Evolutionary conservation across 1,140 invertebrate genomes (phyloP).

Genomic region (Physella acuta): DNA sequence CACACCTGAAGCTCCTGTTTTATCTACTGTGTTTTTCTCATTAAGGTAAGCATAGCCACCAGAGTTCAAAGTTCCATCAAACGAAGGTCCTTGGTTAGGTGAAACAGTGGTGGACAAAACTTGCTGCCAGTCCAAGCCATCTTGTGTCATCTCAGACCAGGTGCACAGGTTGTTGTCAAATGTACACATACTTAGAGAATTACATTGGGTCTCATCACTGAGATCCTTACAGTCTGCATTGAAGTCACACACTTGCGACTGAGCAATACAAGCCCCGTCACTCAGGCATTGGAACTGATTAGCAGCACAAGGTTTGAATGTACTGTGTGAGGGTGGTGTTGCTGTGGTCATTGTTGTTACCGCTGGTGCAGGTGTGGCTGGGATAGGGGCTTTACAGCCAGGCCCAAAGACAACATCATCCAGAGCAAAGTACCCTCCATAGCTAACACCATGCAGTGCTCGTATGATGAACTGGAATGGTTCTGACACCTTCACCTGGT

Average conservation of each 20-base stretch:
- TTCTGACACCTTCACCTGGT: slow-evolving; percentile 3
- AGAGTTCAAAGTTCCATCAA: slow-evolving; percentile 13
- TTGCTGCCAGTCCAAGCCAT: slow-evolving; percentile 26
- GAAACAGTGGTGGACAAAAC: background rate
- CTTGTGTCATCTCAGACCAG: slow-evolving; percentile 22
- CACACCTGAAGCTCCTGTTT: slow-evolving; percentile 29
- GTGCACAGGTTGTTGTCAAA: slow-evolving; percentile 30
- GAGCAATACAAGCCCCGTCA: slow-evolving; percentile 40
- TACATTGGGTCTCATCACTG: slow-evolving; percentile 46
- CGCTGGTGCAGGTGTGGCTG: slow-evolving; percentile 15
- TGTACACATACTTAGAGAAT: slow-evolving; percentile 24
- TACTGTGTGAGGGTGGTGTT: slow-evolving; percentile 29
- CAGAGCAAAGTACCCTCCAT: slow-evolving; percentile 72
- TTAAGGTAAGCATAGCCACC: slow-evolving; percentile 24
- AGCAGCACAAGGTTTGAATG: slow-evolving; percentile 30
- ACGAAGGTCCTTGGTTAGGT: slow-evolving; percentile 7
- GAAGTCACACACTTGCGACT: slow-evolving; percentile 68
- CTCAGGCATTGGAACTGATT: slow-evolving; percentile 43
- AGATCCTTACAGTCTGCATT: slow-evolving; percentile 63
- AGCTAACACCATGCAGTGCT: slow-evolving; percentile 69
- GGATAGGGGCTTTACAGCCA: slow-evolving; percentile 22
- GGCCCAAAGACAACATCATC: slow-evolving; percentile 68
- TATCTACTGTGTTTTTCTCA: slow-evolving; percentile 22
- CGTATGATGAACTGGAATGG: slow-evolving; percentile 56
- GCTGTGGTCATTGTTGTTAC: slow-evolving; percentile 14